Conservation (phyloP, 1,140 invertebrate genomes). For the Drosophila mojavensis region DNA sequence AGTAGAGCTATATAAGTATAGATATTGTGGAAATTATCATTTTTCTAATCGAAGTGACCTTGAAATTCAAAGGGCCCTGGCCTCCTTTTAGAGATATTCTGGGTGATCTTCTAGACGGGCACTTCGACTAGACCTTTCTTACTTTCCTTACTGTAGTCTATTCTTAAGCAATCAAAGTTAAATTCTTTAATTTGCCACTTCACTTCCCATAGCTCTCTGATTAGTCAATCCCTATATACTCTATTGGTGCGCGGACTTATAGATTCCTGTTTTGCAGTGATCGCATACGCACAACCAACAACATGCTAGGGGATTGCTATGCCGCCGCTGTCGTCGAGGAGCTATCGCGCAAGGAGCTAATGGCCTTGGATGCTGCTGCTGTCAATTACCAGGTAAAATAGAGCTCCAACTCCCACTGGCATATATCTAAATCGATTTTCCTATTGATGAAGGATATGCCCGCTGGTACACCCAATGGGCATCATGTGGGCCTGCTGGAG, state of each 20-base stretch:
- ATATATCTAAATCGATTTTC: not conserved
- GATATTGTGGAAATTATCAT: too few species aligned
- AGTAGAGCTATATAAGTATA: conserved; percentile 84
- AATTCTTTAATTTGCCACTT: too few species aligned
- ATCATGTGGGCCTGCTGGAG: conserved; percentile 57
- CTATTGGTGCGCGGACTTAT: too few species aligned
- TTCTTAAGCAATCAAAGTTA: too few species aligned
- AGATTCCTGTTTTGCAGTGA: conserved; percentile 86
- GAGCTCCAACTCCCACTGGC: not conserved
- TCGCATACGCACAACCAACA: conserved; percentile 93
- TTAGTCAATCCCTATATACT: too few species aligned
- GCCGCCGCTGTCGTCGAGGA: conserved; percentile 93
- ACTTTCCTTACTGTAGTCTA: too few species aligned
- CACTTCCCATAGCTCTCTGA: too few species aligned
- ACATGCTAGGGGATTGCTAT: conserved; percentile 95
- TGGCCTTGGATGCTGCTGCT: conserved; percentile 88
- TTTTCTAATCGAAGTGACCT: too few species aligned
- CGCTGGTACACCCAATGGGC: conserved; percentile 76
- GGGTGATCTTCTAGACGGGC: too few species aligned
- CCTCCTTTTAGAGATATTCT: too few species aligned
- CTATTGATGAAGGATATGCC: conserved; percentile 58
- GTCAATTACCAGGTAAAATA: conserved; percentile 85
- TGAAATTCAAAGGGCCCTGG: too few species aligned
- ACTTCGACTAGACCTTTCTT: too few species aligned
- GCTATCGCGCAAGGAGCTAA: conserved; percentile 91